Percentiles rank a stretch among this genome's conserved stretches.
Conservation (phyloP, 2,797 vertebrate genomes). For the Myotis pilosus region DNA sequence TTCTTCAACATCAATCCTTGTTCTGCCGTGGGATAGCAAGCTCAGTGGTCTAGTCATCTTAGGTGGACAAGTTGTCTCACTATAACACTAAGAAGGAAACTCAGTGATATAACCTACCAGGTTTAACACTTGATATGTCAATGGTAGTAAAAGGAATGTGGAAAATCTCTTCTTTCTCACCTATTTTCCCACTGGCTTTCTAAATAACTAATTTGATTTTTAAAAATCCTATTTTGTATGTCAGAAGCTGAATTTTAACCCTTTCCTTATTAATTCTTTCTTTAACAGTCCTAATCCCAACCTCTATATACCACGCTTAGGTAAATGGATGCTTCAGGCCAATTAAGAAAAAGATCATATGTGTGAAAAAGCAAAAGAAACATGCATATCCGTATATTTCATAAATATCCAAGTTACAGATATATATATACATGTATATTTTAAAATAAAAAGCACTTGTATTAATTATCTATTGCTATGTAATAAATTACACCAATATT, state of each 20-base stretch:
- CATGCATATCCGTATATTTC: neutral
- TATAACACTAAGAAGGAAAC: neutral
- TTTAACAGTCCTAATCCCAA: neutral
- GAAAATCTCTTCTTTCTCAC: neutral
- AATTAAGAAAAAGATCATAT: neutral
- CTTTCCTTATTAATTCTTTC: neutral
- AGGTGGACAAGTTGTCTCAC: neutral
- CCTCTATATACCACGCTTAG: neutral
- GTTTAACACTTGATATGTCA: neutral
- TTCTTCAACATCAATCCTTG: neutral
- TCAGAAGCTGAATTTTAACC: neutral
- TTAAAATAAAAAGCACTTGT: conserved; percentile 30
- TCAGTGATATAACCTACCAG: neutral
- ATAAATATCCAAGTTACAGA: neutral
- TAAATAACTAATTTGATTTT: conserved; percentile 10
- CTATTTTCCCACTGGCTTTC: neutral
- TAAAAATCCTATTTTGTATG: neutral
- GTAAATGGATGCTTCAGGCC: neutral
- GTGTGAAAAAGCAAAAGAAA: neutral
- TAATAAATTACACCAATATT: neutral
- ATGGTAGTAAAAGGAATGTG: neutral
- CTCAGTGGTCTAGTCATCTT: neutral
- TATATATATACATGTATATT: neutral
- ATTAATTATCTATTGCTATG: neutral
- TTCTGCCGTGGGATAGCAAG: neutral